A percentile compares a stretch with the other conserved stretches of the same genome.
Conservation (phyloP, 2,888 invertebrate genomes). For the Sepioteuthis lessoniana region DNA sequence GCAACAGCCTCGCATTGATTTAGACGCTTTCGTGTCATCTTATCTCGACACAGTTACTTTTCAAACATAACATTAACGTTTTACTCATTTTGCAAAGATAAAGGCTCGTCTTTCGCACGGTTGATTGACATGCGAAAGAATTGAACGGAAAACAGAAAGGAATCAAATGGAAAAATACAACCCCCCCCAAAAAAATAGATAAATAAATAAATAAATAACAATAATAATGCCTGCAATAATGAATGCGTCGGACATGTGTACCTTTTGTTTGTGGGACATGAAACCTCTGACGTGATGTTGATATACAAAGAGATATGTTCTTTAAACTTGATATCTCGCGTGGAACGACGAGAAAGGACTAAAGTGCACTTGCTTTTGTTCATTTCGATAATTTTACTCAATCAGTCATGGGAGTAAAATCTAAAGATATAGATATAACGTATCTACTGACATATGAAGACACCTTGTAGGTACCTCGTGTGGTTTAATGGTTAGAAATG, state of each 20-base stretch:
- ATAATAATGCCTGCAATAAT: not conserved
- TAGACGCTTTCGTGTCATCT: not conserved
- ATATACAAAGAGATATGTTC: not conserved
- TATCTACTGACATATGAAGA: no score
- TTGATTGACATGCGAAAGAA: not conserved
- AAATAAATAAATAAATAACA: not conserved
- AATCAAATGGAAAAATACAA: not conserved
- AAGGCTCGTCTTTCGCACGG: not conserved
- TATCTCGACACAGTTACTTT: not conserved
- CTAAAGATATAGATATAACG: no score
- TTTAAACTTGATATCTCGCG: not conserved
- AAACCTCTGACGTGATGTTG: not conserved
- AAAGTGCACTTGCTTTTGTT: not conserved
- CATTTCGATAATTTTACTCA: no score
- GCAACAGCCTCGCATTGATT: not conserved
- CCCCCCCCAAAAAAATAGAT: no score
- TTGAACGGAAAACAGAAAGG: not conserved
- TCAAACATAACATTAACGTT: not conserved
- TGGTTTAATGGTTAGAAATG: no score
- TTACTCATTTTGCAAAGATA: not conserved
- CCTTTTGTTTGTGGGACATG: not conserved
- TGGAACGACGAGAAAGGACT: not conserved
- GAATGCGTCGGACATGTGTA: not conserved
- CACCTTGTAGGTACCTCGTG: no score
- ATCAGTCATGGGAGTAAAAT: no score